These are phyloP conservation scores for Gobio occitaniae DNA, from an alignment of 2,797 vertebrate species.

Conservation along the genomic window DNA sequence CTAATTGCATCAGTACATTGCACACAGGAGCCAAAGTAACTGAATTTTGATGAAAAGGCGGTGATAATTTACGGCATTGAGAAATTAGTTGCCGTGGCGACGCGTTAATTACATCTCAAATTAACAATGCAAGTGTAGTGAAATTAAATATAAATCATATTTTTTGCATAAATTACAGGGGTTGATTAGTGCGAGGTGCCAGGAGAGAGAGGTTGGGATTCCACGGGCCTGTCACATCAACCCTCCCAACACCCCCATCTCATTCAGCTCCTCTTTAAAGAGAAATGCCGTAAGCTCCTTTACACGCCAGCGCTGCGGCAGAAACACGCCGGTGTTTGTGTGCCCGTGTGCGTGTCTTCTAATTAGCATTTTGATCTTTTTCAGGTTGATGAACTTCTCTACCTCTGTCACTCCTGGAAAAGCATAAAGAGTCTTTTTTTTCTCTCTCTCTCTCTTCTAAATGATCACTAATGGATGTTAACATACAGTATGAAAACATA, in stretches of 20 bases:
- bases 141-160: slow-evolving; percentile 99
- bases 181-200: slow-evolving; percentile 99
- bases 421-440: slow-evolving; percentile 1
- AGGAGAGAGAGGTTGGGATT: slow-evolving; percentile 99
- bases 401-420: slow-evolving; percentile 28
- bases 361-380: slow-evolving; percentile 53
- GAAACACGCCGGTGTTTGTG: slow-evolving; percentile 25
- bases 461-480: slow-evolving; percentile 27
- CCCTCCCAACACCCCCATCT: slow-evolving; percentile 77
- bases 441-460: not conserved
- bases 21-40: slow-evolving; percentile 99
- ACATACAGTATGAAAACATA: slow-evolving; percentile 1
- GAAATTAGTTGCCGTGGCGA: slow-evolving; percentile 99
- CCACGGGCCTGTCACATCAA: slow-evolving; percentile 94
- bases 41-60: slow-evolving; percentile 99
- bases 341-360: slow-evolving; percentile 44
- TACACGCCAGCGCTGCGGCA: slow-evolving; percentile 60
- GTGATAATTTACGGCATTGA: slow-evolving; percentile 99
- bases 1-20: slow-evolving; percentile 99
- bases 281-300: slow-evolving; percentile 73
- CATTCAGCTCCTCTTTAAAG: slow-evolving; percentile 71
- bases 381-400: slow-evolving; percentile 38
- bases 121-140: slow-evolving; percentile 99
- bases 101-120: slow-evolving; percentile 99
- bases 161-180: slow-evolving; percentile 99